A percentile compares a stretch with the other conserved stretches of the same genome.
phyloP scores from a whole-genome alignment of 2,113 vertebrate species.

The Uria aalge region DNA sequence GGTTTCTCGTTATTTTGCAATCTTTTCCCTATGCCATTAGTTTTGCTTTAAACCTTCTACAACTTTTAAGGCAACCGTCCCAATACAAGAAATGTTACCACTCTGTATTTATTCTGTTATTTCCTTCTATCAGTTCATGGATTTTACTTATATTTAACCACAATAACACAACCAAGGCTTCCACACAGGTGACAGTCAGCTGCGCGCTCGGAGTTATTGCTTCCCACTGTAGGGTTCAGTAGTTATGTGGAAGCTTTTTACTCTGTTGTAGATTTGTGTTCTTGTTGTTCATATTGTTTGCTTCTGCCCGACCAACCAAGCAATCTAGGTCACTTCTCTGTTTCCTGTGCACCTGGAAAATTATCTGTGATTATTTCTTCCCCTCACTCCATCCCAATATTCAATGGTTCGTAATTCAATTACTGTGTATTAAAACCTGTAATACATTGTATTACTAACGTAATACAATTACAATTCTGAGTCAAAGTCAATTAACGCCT shows the following conservation, averaged over 20 bases:
- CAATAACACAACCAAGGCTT: background rate
- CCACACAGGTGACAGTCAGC: background rate
- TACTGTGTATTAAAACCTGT: background rate
- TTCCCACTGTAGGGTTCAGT: background rate
- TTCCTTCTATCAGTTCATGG: background rate
- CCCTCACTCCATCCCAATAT: background rate
- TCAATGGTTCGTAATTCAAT: background rate
- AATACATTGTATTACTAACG: background rate
- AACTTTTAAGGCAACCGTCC: background rate
- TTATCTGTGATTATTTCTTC: background rate
- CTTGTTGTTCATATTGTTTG: background rate
- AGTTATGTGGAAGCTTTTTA: background rate
- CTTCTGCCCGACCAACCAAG: accelerated
- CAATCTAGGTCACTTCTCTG: background rate
- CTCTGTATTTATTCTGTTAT: background rate
- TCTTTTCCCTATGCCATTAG: background rate
- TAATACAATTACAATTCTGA: background rate
- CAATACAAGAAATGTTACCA: background rate
- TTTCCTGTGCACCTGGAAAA: background rate
- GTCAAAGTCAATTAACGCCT: background rate
- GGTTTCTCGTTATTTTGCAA: background rate
- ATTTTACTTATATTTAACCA: background rate
- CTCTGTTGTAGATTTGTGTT: background rate
- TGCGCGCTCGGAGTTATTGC: background rate
- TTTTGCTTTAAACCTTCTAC: background rate